Percentiles rank a stretch among this genome's conserved stretches.
These are phyloP conservation scores for Drosophila mojavensis DNA, from an alignment of 1,140 invertebrate genomes.

Conservation along the genomic window DNA sequence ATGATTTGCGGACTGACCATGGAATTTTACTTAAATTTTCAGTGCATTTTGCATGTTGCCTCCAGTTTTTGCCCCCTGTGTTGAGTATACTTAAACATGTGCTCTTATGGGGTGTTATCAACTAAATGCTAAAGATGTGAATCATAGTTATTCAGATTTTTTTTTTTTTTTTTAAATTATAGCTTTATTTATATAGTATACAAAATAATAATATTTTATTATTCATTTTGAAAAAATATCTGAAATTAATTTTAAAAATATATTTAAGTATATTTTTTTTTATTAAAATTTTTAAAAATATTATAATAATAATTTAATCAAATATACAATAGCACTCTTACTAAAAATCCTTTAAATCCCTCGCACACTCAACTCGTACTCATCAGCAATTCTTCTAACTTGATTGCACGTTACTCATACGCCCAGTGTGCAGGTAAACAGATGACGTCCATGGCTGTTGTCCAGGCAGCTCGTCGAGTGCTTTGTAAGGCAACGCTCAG, in stretches of 20 bases:
- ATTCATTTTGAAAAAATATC: no score
- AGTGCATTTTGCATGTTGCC: conserved; percentile 21
- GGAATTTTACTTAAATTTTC: conserved; percentile 41
- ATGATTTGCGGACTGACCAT: conserved; percentile 44
- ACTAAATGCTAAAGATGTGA: no score
- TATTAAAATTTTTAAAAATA: no score
- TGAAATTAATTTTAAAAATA: no score
- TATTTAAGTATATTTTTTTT: no score
- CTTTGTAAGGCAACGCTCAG: conserved; percentile 9
- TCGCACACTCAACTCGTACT: background rate
- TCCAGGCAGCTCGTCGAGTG: conserved; percentile 7
- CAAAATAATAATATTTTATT: background rate
- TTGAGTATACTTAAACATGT: conserved; percentile 4
- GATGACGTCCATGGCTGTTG: conserved; percentile 8
- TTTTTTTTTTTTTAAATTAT: no score
- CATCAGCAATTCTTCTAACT: background rate
- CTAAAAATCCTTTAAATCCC: background rate
- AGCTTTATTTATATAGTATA: no score
- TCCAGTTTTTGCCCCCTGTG: conserved; percentile 15
- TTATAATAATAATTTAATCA: background rate
- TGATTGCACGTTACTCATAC: conserved; percentile 36
- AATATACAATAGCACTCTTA: background rate
- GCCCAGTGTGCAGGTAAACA: conserved; percentile 29
- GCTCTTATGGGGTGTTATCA: background rate
- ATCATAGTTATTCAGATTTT: no score